These are phyloP conservation scores for Rhopalosiphum padi DNA, from an alignment of 1,140 invertebrate species.

Conservation along the genomic window DNA sequence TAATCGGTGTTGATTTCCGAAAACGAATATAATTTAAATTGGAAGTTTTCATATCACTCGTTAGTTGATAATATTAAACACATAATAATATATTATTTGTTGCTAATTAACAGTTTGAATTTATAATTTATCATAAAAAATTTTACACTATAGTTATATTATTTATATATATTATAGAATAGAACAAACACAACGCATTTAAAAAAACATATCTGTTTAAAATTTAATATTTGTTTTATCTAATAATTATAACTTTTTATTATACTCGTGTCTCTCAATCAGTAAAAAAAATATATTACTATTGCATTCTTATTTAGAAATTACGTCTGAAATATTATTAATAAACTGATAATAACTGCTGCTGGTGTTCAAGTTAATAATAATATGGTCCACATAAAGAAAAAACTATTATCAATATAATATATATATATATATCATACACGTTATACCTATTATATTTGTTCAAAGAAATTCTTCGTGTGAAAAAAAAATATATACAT, in stretches of 20 bases:
- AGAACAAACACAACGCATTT: not conserved
- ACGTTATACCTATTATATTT: not conserved
- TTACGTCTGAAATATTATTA: slow-evolving; percentile 5
- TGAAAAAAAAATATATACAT: not conserved
- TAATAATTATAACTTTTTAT: slow-evolving; percentile 29
- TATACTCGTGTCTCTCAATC: slow-evolving; percentile 25
- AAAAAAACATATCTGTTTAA: slow-evolving; percentile 25
- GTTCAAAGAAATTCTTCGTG: not conserved
- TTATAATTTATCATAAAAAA: not conserved
- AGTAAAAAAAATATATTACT: not conserved
- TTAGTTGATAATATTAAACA: not conserved
- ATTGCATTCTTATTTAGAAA: not conserved
- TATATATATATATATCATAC: not conserved
- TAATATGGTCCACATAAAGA: not conserved
- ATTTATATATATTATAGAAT: not conserved
- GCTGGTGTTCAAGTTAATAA: not conserved
- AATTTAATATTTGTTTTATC: slow-evolving; percentile 30
- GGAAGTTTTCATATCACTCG: not conserved
- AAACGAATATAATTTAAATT: slow-evolving; percentile 9
- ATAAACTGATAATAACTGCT: not conserved
- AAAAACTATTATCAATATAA: not conserved
- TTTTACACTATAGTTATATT: not conserved
- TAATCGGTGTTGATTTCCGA: not conserved
- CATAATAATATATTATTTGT: slow-evolving; percentile 1
- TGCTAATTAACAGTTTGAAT: not conserved